phyloP scores from a whole-genome alignment of 2,888 invertebrate genomes.

The Melolontha melolontha region DNA sequence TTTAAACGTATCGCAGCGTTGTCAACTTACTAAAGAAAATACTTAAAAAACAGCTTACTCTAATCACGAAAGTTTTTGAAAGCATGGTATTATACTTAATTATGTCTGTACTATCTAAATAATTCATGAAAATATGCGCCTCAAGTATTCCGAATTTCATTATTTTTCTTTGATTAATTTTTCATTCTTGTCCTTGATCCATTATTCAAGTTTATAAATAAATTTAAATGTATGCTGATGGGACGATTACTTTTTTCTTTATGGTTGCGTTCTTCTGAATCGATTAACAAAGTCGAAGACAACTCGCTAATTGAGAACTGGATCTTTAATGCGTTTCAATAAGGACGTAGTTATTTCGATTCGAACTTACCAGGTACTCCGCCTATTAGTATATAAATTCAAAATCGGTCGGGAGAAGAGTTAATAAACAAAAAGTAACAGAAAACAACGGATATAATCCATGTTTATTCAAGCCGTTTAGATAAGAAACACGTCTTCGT shows the following conservation, averaged over 20 bases:
- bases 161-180: too few relatives aligned
- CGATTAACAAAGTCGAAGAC: not conserved
- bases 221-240: not conserved
- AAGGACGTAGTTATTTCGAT: constrained; percentile 21
- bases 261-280: constrained; percentile 4
- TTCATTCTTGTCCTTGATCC: too few relatives aligned
- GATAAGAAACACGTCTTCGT: too few relatives aligned
- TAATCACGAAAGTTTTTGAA: too few relatives aligned
- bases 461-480: not conserved
- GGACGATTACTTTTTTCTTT: not conserved
- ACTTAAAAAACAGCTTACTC: too few relatives aligned
- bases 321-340: constrained; percentile 15
- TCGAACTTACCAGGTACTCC: constrained; percentile 18
- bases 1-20: too few relatives aligned
- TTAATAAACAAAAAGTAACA: not conserved
- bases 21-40: too few relatives aligned
- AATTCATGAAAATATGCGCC: too few relatives aligned
- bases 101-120: too few relatives aligned
- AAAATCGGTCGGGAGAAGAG: not conserved
- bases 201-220: too few relatives aligned
- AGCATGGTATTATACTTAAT: too few relatives aligned
- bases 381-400: constrained; percentile 21
- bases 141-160: too few relatives aligned
- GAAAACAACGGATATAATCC: not conserved
- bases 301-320: constrained; percentile 29